Evolutionary conservation across 2,797 vertebrate genomes (phyloP).

Genomic region (Erpetoichthys calabaricus): DNA sequence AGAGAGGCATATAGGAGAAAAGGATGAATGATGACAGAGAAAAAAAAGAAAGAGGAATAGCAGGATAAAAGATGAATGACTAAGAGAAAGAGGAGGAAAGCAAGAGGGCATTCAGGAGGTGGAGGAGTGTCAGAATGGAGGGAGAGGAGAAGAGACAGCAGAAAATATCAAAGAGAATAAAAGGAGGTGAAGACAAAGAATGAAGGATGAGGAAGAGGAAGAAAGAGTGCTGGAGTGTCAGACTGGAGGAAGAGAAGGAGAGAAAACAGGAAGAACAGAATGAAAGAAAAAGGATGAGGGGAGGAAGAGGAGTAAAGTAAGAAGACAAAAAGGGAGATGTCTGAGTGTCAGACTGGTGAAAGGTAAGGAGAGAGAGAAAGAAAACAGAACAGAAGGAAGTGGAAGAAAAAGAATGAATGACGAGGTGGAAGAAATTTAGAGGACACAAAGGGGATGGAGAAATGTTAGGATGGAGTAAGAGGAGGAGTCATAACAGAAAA

Average conservation of each 20-base stretch:
- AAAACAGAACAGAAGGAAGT: too few species aligned
- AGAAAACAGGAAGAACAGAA: constrained; percentile 5
- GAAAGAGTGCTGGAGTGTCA: constrained; percentile 12
- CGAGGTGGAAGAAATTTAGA: constrained; percentile 11
- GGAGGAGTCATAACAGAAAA: background rate
- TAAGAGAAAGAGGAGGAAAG: too few species aligned
- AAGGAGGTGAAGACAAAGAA: constrained; percentile 6
- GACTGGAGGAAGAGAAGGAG: constrained; percentile 5
- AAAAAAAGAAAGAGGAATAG: too few species aligned
- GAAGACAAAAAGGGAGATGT: constrained; percentile 7
- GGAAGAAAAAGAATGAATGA: constrained; percentile 5
- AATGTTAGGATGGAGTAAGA: constrained; percentile 2
- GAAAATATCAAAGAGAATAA: too few species aligned
- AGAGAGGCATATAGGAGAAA: too few species aligned
- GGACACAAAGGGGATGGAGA: constrained; percentile 5
- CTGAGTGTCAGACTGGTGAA: too few species aligned
- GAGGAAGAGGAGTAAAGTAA: background rate
- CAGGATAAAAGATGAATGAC: too few species aligned
- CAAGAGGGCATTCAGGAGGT: too few species aligned
- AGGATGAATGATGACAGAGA: too few species aligned
- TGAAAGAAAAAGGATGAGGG: background rate
- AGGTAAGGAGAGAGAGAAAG: too few species aligned
- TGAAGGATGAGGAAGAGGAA: background rate
- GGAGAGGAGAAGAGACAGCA: too few species aligned
- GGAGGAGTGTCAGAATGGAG: too few species aligned